Evolutionary conservation across 1,140 invertebrate species (phyloP).

Genomic region (Brachionus sp.): DNA sequence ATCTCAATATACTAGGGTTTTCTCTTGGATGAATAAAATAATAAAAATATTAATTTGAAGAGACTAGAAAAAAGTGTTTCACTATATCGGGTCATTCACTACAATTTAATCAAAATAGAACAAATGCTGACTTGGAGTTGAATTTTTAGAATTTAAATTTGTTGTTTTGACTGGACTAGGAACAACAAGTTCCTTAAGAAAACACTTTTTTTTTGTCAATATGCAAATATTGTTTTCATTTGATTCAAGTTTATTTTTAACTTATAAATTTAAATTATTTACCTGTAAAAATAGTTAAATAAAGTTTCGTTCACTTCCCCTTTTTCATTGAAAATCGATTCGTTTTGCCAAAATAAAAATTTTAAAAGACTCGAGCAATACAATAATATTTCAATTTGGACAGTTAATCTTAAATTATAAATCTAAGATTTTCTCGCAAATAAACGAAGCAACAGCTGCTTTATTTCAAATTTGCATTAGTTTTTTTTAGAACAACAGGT

Average conservation of each 20-base stretch:
- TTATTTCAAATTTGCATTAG: not conserved
- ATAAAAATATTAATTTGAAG: not conserved
- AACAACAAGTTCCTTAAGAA: not conserved
- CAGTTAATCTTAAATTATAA: too few relatives aligned
- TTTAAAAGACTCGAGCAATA: not conserved
- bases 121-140: not conserved
- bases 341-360: not conserved
- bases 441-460: not conserved
- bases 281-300: not conserved
- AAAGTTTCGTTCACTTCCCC: not conserved
- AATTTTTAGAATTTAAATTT: not conserved
- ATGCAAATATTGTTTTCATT: not conserved
- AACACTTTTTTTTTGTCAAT: not conserved
- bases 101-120: not conserved
- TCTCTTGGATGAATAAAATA: constrained; percentile 20
- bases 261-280: not conserved
- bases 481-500: not conserved
- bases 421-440: not conserved
- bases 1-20: not conserved
- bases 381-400: too few relatives aligned
- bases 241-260: not conserved
- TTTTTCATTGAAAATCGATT: not conserved
- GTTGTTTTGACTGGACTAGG: not conserved
- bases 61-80: not conserved
- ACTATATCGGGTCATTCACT: not conserved